Base-by-base conservation (phyloP, 2,113 vertebrate species). In the Oreotrochilus melanogaster region DNA sequence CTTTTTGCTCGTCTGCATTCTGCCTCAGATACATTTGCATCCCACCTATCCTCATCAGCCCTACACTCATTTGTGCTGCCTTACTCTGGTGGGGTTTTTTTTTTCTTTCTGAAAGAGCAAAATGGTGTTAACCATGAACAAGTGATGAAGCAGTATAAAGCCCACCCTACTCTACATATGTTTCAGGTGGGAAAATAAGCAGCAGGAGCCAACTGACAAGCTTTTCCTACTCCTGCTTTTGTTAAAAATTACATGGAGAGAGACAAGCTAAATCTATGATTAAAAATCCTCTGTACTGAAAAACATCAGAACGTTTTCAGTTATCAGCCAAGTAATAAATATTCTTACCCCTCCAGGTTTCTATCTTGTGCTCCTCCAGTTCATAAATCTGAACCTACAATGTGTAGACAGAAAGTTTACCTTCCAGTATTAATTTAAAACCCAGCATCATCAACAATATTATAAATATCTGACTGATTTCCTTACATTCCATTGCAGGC, bases 321-420 rank as follows among this genome's bases (percentile, higher is more conserved):
- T 51, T 23, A 90, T 39, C 56, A 86, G 27, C 7, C 33, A 86
- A 76, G 24, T 7, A 92, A 30, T 48, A 75, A 85, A 22, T 15
- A 51, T 72, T 78, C 98, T 98, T 95, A 99, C 99, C 99, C 98
- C 99, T 98, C 99, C 99, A 99, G 0, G 99, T 99, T 98, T 99
- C 99, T 91, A 99, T 99, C 95, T 99, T 99, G 97, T 99, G 99
- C 81, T 99, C 99, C 92, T 99, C 99, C 96, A 99, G 97, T 98
- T 99, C 99, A 94, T 99, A 99, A 97, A 99, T 99, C 97, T 99
- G 99, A 96, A 99, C 99, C 99, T 99, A 96, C 43, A 97, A 97
- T 2, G 11, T 27, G 39, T 1, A 89, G 47, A 92, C 35, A 47
- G 18, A 62, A 91, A 91, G 48, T 10, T 47, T 48, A 88, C 23